A percentile compares a stretch with the other conserved stretches of the same genome.
Evolutionary conservation across 2,888 invertebrate species (phyloP).

Genomic region (Lysandra bellargus): DNA sequence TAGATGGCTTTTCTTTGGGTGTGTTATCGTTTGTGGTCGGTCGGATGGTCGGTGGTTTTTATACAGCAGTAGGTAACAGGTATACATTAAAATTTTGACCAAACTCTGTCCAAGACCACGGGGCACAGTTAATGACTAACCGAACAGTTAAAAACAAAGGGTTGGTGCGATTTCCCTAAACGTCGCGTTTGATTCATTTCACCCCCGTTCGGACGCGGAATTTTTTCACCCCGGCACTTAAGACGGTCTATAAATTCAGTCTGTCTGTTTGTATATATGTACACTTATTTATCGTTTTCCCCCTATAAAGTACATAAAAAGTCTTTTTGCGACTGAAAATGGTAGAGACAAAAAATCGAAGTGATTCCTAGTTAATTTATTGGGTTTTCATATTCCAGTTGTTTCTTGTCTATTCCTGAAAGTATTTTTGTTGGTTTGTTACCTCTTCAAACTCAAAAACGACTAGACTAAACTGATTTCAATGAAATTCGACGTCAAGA

Average conservation of each 20-base stretch:
- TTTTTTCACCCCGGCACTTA: conserved; percentile 53
- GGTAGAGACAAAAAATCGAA: not conserved
- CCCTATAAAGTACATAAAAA: conserved; percentile 40
- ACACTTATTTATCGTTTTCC: conserved; percentile 65
- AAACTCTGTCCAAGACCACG: not conserved
- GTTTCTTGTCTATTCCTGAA: not conserved
- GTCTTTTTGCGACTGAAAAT: not conserved
- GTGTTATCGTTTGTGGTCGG: too few species aligned
- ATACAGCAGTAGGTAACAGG: too few species aligned
- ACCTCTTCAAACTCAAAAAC: too few species aligned
- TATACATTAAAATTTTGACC: too few species aligned
- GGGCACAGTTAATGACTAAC: conserved; percentile 14
- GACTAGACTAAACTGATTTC: too few species aligned
- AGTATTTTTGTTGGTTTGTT: not conserved
- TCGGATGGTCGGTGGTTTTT: too few species aligned
- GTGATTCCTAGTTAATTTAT: not conserved
- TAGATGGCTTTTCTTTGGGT: too few species aligned
- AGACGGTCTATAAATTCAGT: conserved; percentile 67
- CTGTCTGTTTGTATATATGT: conserved; percentile 58
- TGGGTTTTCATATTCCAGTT: not conserved
- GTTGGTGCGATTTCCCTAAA: conserved; percentile 26
- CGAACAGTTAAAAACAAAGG: conserved; percentile 28
- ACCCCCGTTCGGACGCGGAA: conserved; percentile 56
- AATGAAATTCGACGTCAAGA: too few species aligned
- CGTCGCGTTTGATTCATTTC: conserved; percentile 64